phyloP scores from a whole-genome alignment of 2,888 invertebrate genomes.

The Malacosoma neustria region DNA sequence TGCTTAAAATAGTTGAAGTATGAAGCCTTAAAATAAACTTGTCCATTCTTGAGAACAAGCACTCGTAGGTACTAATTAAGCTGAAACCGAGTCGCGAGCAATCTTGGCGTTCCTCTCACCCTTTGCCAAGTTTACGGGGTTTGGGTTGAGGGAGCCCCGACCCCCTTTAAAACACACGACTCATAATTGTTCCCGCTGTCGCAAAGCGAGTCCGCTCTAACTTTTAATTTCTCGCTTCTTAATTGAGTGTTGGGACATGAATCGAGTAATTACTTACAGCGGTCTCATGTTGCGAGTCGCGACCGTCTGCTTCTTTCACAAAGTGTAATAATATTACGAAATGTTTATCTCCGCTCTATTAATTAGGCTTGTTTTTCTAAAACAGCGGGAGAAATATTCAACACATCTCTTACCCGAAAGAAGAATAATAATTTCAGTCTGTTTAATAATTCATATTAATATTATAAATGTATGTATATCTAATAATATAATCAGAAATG shows the following conservation, averaged over 20 bases:
- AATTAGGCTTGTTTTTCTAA: too few species aligned
- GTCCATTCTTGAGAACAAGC: neutral
- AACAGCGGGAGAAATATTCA: too few species aligned
- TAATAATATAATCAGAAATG: too few species aligned
- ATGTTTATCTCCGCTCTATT: too few species aligned
- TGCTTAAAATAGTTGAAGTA: too few species aligned
- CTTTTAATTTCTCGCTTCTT: neutral
- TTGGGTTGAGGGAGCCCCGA: neutral
- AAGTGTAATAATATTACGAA: too few species aligned
- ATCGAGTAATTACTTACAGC: neutral
- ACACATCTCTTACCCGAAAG: too few species aligned
- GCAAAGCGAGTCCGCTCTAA: neutral
- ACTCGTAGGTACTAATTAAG: neutral
- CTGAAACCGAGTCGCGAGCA: neutral
- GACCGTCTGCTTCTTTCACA: too few species aligned
- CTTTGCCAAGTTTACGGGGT: neutral
- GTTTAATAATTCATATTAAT: too few species aligned
- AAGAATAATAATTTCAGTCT: too few species aligned
- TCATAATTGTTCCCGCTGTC: conserved; percentile 4
- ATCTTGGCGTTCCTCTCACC: neutral
- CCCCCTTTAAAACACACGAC: neutral
- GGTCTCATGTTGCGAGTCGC: too few species aligned
- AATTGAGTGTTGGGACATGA: neutral
- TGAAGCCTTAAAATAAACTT: neutral
- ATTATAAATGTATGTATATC: too few species aligned